phyloP scores from a whole-genome alignment of 1,140 invertebrate species.

The Nasonia vitripennis region DNA sequence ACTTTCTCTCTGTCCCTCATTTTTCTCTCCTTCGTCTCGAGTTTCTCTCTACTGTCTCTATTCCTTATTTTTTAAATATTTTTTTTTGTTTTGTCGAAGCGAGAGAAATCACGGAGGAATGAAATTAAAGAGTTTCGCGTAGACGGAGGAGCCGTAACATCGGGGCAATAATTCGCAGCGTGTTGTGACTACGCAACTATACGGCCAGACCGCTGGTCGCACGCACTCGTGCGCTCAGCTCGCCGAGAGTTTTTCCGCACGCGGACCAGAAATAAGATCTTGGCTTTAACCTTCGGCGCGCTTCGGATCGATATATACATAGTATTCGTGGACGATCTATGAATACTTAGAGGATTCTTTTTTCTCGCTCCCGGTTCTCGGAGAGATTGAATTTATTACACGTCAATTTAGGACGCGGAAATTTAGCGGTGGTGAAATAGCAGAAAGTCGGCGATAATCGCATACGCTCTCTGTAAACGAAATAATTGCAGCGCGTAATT shows the following conservation, averaged over 20 bases:
- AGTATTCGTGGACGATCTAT: constrained; percentile 5
- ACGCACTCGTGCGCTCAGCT: constrained; percentile 11
- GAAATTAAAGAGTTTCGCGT: constrained; percentile 47
- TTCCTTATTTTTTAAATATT: not conserved
- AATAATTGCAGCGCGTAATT: constrained; percentile 11
- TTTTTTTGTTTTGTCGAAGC: not conserved
- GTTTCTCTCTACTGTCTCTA: not conserved
- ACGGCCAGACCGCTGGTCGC: constrained; percentile 68
- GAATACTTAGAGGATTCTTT: constrained; percentile 39
- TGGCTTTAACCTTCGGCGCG: constrained; percentile 44
- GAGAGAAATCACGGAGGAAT: constrained; percentile 43
- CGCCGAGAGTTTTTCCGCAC: not conserved
- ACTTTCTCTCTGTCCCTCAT: not conserved
- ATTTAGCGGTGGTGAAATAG: too few species aligned
- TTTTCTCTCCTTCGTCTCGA: not conserved
- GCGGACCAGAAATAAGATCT: constrained; percentile 50
- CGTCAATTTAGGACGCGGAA: not conserved
- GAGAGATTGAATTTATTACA: too few species aligned
- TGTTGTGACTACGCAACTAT: constrained; percentile 67
- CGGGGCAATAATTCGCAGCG: constrained; percentile 65
- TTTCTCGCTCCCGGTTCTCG: not conserved
- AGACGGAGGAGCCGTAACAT: constrained; percentile 47
- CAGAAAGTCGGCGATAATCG: not conserved
- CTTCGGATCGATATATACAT: constrained; percentile 6
- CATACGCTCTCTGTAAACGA: not conserved